Conservation (phyloP, 2,888 invertebrate species). For the Brassicogethes aeneus region DNA sequence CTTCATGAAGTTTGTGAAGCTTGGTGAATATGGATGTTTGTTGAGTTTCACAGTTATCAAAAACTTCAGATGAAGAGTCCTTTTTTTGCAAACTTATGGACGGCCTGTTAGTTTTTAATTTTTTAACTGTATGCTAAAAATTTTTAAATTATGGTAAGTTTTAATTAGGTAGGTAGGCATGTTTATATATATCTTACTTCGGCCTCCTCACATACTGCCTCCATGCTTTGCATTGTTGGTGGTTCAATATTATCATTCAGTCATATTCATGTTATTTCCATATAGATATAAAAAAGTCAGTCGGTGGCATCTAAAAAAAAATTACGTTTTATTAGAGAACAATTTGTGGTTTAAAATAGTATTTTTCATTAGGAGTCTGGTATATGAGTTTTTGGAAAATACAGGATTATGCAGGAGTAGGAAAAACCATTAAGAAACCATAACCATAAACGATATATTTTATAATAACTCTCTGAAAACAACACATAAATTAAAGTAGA, state of each 20-base stretch:
- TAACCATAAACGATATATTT: too few relatives aligned
- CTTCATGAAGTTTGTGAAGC: slow-evolving; percentile 38
- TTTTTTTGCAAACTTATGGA: slow-evolving; percentile 35
- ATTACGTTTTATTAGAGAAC: not conserved
- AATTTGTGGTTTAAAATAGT: slow-evolving; percentile 1
- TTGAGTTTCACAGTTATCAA: slow-evolving; percentile 16
- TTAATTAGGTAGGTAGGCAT: slow-evolving; percentile 17
- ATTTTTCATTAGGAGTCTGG: too few relatives aligned
- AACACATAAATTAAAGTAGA: too few relatives aligned
- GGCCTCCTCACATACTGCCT: slow-evolving; percentile 57
- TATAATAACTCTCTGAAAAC: too few relatives aligned
- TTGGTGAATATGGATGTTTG: slow-evolving; percentile 35
- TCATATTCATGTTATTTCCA: slow-evolving; percentile 32
- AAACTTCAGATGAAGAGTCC: slow-evolving; percentile 19
- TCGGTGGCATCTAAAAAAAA: slow-evolving; percentile 3
- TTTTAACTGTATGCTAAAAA: slow-evolving; percentile 35
- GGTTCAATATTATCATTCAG: slow-evolving; percentile 41
- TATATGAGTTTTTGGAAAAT: too few relatives aligned
- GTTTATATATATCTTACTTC: slow-evolving; percentile 42
- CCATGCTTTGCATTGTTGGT: slow-evolving; percentile 57
- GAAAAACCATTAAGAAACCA: too few relatives aligned
- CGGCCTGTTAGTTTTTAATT: slow-evolving; percentile 33
- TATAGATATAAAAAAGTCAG: slow-evolving; percentile 8
- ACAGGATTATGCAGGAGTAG: too few relatives aligned
- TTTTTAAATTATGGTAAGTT: slow-evolving; percentile 27